Evolutionary conservation across 1,140 invertebrate genomes (phyloP).

Genomic region (Drosophila teissieri): DNA sequence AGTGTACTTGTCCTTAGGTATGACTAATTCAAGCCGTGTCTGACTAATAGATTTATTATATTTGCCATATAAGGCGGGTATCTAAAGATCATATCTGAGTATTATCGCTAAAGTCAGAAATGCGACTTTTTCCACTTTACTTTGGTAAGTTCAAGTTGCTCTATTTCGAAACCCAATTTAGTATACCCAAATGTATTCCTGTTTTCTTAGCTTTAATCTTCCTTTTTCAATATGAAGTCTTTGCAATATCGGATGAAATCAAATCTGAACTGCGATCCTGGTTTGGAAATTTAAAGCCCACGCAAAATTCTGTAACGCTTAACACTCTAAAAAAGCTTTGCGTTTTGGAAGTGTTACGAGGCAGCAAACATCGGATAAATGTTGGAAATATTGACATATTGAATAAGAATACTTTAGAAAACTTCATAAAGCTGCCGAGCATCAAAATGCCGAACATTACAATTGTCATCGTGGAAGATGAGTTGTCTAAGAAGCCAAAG

Average conservation of each 20-base stretch:
- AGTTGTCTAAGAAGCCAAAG: neutral
- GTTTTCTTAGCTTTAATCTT: neutral
- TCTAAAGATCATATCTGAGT: neutral
- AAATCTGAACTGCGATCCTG: neutral
- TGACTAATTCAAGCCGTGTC: neutral
- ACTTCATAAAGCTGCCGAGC: neutral
- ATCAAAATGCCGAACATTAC: slow-evolving; percentile 2
- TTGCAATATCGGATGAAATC: neutral
- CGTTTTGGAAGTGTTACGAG: neutral
- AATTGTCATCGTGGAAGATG: neutral
- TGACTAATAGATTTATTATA: neutral
- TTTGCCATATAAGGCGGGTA: neutral
- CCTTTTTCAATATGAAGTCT: neutral
- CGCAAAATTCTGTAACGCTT: neutral
- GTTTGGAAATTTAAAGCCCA: neutral
- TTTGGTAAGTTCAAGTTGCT: neutral
- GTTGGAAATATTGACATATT: neutral
- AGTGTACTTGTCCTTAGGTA: neutral
- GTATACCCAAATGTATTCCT: neutral
- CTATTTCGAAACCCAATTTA: neutral
- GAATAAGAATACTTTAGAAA: slow-evolving; percentile 3
- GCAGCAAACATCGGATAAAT: neutral
- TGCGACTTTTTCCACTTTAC: neutral
- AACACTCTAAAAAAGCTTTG: neutral
- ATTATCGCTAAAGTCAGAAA: neutral